These are phyloP conservation scores for Laupala kohalensis DNA, from an alignment of 1,140 invertebrate genomes.

Conservation along the genomic window DNA sequence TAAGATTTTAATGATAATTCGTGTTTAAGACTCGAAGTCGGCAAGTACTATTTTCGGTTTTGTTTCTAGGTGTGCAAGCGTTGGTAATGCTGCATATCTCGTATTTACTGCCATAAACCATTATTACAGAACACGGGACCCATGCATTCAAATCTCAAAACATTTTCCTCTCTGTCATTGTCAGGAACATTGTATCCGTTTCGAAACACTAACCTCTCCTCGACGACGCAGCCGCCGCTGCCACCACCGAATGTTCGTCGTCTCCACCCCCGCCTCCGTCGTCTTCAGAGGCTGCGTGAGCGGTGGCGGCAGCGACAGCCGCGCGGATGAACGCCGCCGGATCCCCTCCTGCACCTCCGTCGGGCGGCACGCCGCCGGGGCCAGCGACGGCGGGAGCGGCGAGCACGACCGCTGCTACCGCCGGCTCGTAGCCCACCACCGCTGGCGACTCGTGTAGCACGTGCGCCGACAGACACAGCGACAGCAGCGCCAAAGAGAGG, in stretches of 20 bases:
- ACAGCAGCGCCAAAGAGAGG: slow-evolving; percentile 58
- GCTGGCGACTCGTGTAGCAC: slow-evolving; percentile 48
- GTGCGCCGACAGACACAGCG: slow-evolving; percentile 66
- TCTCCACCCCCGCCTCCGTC: neutral
- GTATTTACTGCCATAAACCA: too few relatives aligned
- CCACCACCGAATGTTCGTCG: neutral
- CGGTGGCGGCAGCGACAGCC: neutral
- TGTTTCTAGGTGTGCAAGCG: too few relatives aligned
- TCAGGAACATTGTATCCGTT: too few relatives aligned
- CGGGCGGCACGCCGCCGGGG: slow-evolving; percentile 1
- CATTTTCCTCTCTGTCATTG: too few relatives aligned
- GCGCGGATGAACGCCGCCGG: neutral
- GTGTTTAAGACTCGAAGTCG: too few relatives aligned
- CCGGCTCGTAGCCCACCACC: slow-evolving; percentile 32
- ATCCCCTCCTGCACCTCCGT: slow-evolving; percentile 8
- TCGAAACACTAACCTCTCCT: too few relatives aligned
- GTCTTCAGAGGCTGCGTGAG: neutral
- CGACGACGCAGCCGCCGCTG: too few relatives aligned
- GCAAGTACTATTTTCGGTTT: too few relatives aligned
- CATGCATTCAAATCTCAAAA: too few relatives aligned
- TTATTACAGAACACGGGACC: too few relatives aligned
- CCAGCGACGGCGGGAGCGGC: slow-evolving; percentile 27
- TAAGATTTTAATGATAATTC: too few relatives aligned
- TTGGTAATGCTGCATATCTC: too few relatives aligned
- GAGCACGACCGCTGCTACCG: slow-evolving; percentile 53